Conservation (phyloP, 2,113 vertebrate genomes). For the Xenopus tropicalis region UCB_Xtro_10.0 CM004451.2:61152501-61153000, state of each 20-base stretch:
- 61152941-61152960: not conserved
- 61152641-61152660: constrained; percentile 82
- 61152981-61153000: not conserved
- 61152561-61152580: no score
- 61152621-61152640: constrained; percentile 78
- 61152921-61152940: no score
- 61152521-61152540: no score
- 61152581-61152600: not conserved
- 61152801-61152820: no score
- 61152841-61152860: not conserved
- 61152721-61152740: no score
- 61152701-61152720: constrained; percentile 61
- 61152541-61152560: no score
- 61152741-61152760: no score
- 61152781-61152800: constrained; percentile 1
- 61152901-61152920: no score
- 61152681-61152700: constrained; percentile 88
- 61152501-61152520: no score
- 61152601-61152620: not conserved
- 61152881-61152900: no score
- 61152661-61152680: constrained; percentile 75
- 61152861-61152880: not conserved
- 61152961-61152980: not conserved
- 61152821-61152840: no score
- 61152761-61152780: no score